phyloP scores from a whole-genome alignment of 2,797 vertebrate genomes.

The Scolopax rusticola region DNA sequence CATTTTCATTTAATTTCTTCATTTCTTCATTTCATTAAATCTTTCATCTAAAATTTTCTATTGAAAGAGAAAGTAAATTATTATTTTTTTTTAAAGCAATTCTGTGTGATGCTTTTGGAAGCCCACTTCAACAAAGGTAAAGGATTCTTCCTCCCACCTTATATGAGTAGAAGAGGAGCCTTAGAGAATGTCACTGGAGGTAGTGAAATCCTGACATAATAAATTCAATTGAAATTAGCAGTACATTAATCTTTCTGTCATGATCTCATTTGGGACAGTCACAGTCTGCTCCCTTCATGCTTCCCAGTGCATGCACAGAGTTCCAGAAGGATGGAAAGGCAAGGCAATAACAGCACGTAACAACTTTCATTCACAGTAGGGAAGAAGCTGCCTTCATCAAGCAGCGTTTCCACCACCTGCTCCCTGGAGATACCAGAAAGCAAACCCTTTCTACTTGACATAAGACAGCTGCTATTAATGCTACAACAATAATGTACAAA shows the following conservation, averaged over 20 bases:
- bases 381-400: not conserved
- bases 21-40: not conserved
- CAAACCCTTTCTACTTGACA: not conserved
- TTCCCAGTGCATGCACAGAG: not conserved
- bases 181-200: not conserved
- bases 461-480: not conserved
- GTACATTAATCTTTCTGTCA: not conserved
- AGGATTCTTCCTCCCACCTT: not conserved
- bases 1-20: too few relatives aligned
- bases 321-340: not conserved
- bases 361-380: not conserved
- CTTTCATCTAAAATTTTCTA: not conserved
- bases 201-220: not conserved
- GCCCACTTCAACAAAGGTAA: not conserved
- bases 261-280: not conserved
- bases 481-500: not conserved
- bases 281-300: not conserved
- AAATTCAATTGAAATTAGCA: not conserved
- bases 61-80: not conserved
- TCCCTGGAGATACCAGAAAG: not conserved
- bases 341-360: not conserved
- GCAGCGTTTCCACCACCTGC: not conserved
- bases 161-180: not conserved
- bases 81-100: not conserved
- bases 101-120: not conserved